These are phyloP conservation scores for Seriola rivoliana DNA, from an alignment of 2,113 vertebrate genomes.

Conservation along the genomic window DNA sequence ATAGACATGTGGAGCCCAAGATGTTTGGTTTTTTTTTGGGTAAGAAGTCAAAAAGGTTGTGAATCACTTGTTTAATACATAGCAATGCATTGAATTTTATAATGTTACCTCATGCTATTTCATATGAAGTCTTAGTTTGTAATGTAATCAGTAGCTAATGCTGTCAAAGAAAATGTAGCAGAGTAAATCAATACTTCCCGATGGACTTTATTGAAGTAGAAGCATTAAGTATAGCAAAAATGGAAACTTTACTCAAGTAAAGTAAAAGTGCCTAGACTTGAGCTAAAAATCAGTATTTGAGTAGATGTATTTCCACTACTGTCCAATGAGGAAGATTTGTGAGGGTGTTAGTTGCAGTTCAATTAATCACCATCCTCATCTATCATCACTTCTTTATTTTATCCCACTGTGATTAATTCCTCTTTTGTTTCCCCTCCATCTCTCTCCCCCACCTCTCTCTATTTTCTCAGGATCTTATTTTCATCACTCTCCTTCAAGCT, in stretches of 20 bases:
- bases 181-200: too few relatives aligned
- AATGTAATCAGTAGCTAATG: too few relatives aligned
- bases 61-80: neutral
- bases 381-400: neutral
- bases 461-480: neutral
- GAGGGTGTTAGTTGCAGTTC: neutral
- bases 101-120: neutral
- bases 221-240: neutral
- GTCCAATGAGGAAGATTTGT: neutral
- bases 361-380: slow-evolving; percentile 14
- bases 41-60: neutral
- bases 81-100: neutral
- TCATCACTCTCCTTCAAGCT: neutral
- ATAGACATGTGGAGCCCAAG: neutral
- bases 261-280: neutral
- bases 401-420: slow-evolving; percentile 1
- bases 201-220: too few relatives aligned
- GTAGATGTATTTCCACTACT: neutral
- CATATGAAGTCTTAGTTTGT: neutral
- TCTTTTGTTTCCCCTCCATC: neutral
- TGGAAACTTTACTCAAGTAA: neutral
- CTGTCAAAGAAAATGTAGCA: too few relatives aligned
- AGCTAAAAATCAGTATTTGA: neutral
- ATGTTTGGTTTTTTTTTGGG: too few relatives aligned
- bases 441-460: neutral